Base-by-base conservation (phyloP, 2,888 invertebrate species). In the Diarsia dahlii region DNA sequence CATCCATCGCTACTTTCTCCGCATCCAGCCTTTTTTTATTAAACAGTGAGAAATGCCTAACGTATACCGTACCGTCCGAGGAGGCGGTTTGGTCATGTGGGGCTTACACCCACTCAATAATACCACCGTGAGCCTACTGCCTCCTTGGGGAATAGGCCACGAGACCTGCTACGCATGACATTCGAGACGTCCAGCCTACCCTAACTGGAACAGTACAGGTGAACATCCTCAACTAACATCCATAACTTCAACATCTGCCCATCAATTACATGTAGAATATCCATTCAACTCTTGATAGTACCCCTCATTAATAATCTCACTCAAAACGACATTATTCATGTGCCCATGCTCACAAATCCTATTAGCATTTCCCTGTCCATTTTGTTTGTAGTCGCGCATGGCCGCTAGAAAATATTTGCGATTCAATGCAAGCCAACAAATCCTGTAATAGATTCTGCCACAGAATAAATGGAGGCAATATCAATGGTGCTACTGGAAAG, bases 301-400 rank as follows among this genome's bases (percentile, higher is more conserved):
- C 67, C 74, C 69, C 73, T 84, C 77, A 78, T 81, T 87, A 88
- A 84, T 88, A 88, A 87, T 87, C 74, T 84, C 60, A 77, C 70
- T 87, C 75, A 82, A 88, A 88, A 84, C 82, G 84, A 84, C 87
- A 90, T 90, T 83, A 88, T 86, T 91, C 88, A 88, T 82, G 74
- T 80, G 68, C 66, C 75, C 77, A 81, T 82, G 83, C 80, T 78
- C 84, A 82, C 89, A 90, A 91, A 91, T 90, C 79, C 82, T 84
- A 89, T 88, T 87, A 86, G 78, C 84, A 88, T 89, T 89, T 88
- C 86, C 80, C 80, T 74, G 85, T 86, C 80, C 69, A 84, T 82
- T 84, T 78, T 76, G 78, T 78, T 86, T 83, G 82, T 81, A 75
- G 74, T 80, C 54, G 69, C 78, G 80, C 82, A 82, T 83, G 71